Base-by-base conservation (phyloP, 2,113 vertebrate species). In the Patagioenas fasciata region DNA sequence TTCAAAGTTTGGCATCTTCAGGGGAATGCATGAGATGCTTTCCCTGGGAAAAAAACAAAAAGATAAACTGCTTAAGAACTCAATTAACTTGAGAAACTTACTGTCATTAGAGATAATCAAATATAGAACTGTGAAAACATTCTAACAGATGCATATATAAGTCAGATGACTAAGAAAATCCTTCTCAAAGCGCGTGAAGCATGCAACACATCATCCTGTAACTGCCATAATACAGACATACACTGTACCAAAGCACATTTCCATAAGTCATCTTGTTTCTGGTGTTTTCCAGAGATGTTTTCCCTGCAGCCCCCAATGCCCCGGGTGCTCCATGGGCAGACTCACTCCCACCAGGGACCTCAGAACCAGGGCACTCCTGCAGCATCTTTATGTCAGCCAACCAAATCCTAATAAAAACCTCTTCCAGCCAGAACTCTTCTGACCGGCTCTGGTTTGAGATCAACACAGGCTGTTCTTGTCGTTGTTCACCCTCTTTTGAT, bases 171-270 rank as follows among this genome's bases (percentile, higher is more conserved):
- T 4, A 56, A 53, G 56, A 36, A 36, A 73, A 81, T 1, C 14
- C 57, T 36, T 13, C 71, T 82, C 42, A 0, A 40, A 65, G 18
- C 0, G 7, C n/a, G 3, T 0, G 3, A 53, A 66, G 44, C 23
- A n/a, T 2, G 0, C 6, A 18, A 60, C 20, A 8, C 38, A 40
- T 64, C 53, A 17, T 3, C 14, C 48, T 23, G 10, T 5, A 11
- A 3, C 3, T 47, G 13, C 3, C 1, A 0, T 4, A 17, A 36
- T 0, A 4, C 51, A 47, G 8, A 15, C 10, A 0, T 1, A 7
- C 1, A 9, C 0, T 3, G 20, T 70, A 32, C 54, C 47, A 61
- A 28, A 42, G 23, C 34, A 38, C 29, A 11, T 36, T 38, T 28
- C 24, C 3, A 1, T 7, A 16, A 44, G 8, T 6, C 2, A 61